These are phyloP conservation scores for Pristionchus exspectatus DNA, from an alignment of 2,888 invertebrate genomes.

Conservation along the genomic window DNA sequence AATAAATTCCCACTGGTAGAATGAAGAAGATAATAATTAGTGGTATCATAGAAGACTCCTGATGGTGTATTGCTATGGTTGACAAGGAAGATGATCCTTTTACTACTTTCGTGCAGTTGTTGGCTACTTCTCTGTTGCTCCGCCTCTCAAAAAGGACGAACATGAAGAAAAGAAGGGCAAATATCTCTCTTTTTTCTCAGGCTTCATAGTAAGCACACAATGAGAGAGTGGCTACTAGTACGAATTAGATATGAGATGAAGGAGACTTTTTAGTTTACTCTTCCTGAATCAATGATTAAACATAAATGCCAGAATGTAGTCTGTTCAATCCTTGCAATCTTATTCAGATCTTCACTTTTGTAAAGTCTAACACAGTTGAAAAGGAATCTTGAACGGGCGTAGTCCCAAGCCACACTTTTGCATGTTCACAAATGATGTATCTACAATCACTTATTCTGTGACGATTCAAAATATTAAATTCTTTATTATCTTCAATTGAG, in stretches of 20 bases:
- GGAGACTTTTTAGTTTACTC: neutral
- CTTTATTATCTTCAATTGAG: conserved; percentile 27
- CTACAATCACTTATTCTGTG: neutral
- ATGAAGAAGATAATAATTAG: neutral
- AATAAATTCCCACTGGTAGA: too few species aligned
- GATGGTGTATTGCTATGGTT: neutral
- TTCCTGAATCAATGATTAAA: neutral
- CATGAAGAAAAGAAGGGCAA: conserved; percentile 35
- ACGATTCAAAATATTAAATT: neutral
- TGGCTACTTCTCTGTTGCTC: neutral
- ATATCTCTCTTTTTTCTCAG: conserved; percentile 32
- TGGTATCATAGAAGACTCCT: neutral
- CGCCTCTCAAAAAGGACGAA: conserved; percentile 8
- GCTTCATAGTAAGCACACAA: neutral
- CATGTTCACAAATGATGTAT: too few species aligned
- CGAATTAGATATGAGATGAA: conserved; percentile 25
- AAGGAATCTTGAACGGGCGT: too few species aligned
- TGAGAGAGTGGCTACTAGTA: conserved; percentile 36
- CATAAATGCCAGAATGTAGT: neutral
- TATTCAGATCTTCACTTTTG: neutral
- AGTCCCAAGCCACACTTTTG: too few species aligned
- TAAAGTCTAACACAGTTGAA: too few species aligned
- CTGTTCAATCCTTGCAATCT: neutral
- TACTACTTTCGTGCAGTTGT: conserved; percentile 7
- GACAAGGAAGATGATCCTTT: neutral